Evolutionary conservation across 2,888 invertebrate species (phyloP), one percentile per base, ranked within the genome.

Genomic region (Panorpa germanica): DNA sequence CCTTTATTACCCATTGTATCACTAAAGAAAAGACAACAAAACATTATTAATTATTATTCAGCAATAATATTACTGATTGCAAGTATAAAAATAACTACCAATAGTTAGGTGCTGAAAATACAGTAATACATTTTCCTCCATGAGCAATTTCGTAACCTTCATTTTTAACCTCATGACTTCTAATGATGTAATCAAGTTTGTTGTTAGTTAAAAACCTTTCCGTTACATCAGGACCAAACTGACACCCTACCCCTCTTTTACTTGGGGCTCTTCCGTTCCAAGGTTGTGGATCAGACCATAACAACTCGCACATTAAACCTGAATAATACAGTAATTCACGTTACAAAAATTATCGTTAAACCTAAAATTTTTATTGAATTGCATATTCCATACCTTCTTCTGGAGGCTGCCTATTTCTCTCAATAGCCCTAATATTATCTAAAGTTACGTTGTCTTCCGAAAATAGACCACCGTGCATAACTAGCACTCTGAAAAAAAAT

Each of bases 91-190:
- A 25, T 12, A 52, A 57, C 53, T 53, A 90, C 90, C 96, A 98
- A 67, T 98, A 98, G 55, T 99, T 99, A 39, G 98, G 98, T 42
- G 98, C 98, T 2, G 95, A 95, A 65, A 98, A 99, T 27, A 98
- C 93, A 8, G 98, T 98, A 48, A 96, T 86, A 52, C 96, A 96
- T 49, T 85, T 85, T 20, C 88, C 91, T 46, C 83, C 73, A 50
- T 98, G 98, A 16, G 83, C 81, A 25, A 86, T 60, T 56, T 98
- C 96, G 49, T 93, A 98, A 1, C 98, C 98, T 33, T 83, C 80
- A 43, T 81, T 77, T 58, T 96, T 96, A 28, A 96, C 95, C 53
- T 98, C 98, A 52, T 98, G 98, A 54, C 91, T 91, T 34, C 96
- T 65, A 34, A 99, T 80, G 41, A 98, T 59, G 53, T 96, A 99